phyloP scores from a whole-genome alignment of 2,113 vertebrate genomes.

The Calypte anna region DNA sequence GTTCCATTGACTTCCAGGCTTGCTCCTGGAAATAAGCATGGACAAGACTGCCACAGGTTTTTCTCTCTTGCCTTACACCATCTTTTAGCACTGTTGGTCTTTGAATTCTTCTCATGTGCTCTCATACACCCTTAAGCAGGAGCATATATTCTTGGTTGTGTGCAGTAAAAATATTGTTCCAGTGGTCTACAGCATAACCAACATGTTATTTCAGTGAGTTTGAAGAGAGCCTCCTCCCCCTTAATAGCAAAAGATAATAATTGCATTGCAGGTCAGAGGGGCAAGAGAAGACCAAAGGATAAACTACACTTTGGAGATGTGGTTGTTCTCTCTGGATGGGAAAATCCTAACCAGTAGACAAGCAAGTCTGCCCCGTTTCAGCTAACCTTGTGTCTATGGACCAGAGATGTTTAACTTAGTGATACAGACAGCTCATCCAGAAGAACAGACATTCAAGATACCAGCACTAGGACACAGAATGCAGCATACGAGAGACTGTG shows the following conservation, averaged over 20 bases:
- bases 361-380: background rate
- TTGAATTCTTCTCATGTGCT: background rate
- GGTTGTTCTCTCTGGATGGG: background rate
- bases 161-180: background rate
- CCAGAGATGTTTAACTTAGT: background rate
- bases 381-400: background rate
- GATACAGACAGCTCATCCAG: background rate
- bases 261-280: background rate
- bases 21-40: background rate
- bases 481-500: background rate
- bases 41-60: background rate
- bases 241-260: background rate
- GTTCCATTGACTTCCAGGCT: background rate
- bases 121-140: background rate
- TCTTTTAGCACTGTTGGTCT: background rate
- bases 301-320: background rate
- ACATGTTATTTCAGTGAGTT: background rate
- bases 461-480: background rate
- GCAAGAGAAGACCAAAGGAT: background rate
- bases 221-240: background rate
- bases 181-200: background rate
- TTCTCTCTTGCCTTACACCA: background rate
- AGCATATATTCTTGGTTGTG: background rate
- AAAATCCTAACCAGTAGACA: background rate
- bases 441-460: background rate